phyloP scores from a whole-genome alignment of 2,888 invertebrate genomes.

The Volucella inanis region DNA sequence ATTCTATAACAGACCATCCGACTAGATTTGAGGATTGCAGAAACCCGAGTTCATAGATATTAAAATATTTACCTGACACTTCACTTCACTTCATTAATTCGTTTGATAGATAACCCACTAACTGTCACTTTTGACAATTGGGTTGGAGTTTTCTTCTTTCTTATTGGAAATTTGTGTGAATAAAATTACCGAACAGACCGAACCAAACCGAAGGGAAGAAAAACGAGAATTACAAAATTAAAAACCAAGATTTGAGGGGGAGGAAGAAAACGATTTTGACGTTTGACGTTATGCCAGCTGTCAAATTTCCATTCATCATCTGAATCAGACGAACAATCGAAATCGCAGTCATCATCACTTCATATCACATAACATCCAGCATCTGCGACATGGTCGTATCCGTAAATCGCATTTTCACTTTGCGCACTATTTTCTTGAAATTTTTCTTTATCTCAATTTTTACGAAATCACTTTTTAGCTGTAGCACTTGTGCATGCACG shows the following conservation, averaged over 20 bases:
- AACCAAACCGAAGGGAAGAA: not conserved
- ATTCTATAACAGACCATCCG: not conserved
- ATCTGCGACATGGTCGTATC: not conserved
- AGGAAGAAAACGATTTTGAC: slow-evolving; percentile 40
- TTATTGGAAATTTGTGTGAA: not conserved
- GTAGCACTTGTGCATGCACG: not conserved
- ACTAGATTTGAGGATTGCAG: not conserved
- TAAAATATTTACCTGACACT: slow-evolving; percentile 31
- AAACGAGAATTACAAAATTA: slow-evolving; percentile 1
- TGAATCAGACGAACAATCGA: not conserved
- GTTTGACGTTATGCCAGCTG: slow-evolving; percentile 52
- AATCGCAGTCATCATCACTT: not conserved
- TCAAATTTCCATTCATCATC: slow-evolving; percentile 49
- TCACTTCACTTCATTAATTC: slow-evolving; percentile 6
- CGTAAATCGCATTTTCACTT: not conserved
- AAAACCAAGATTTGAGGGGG: not conserved
- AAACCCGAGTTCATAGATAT: slow-evolving; percentile 39
- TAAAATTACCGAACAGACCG: not conserved
- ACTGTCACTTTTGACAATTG: slow-evolving; percentile 12
- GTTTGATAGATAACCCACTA: not conserved
- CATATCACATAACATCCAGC: slow-evolving; percentile 31
- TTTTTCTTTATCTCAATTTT: not conserved
- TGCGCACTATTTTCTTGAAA: slow-evolving; percentile 14
- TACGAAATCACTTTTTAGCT: slow-evolving; percentile 7
- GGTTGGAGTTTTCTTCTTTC: slow-evolving; percentile 10